Percentiles rank a stretch among this genome's conserved stretches.
Conservation (phyloP, 2,797 vertebrate genomes). For the Lepilemur septentrionalis region DNA sequence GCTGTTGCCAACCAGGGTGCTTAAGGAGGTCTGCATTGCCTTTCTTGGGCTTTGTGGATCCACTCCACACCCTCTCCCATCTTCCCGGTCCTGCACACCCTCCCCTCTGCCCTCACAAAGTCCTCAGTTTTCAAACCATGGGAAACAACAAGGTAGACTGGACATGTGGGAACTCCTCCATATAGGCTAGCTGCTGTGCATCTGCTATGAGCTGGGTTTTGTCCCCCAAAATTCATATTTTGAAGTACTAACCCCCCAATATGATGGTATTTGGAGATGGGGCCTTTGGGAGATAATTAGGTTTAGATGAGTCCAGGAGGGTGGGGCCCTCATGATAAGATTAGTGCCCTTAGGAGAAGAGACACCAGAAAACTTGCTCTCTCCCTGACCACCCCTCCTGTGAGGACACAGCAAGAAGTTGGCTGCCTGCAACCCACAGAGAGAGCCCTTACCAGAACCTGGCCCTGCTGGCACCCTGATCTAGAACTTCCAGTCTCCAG, state of each 20-base stretch:
- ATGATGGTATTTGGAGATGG: not conserved
- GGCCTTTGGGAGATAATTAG: not conserved
- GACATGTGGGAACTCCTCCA: not conserved
- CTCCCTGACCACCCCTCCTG: not conserved
- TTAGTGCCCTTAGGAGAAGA: not conserved
- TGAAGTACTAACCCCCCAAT: not conserved
- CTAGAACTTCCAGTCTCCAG: not conserved
- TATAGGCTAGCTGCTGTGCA: not conserved
- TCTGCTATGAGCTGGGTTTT: not conserved
- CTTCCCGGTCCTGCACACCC: not conserved
- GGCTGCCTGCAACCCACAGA: not conserved
- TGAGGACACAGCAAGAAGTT: not conserved
- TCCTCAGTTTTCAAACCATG: not conserved
- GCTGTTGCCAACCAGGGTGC: not conserved
- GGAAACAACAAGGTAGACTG: not conserved
- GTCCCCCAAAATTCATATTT: not conserved
- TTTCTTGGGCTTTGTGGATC: not conserved
- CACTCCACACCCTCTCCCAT: rapidly evolving
- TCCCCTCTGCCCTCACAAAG: not conserved
- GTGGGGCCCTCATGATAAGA: not conserved
- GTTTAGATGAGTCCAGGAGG: not conserved
- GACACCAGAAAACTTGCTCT: not conserved
- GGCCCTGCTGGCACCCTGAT: not conserved
- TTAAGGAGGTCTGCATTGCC: not conserved
- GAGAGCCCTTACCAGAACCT: not conserved